Percentiles rank a stretch among this genome's conserved stretches.
Conservation (phyloP, 30 jellyfish, hydroid and myxozoan species). For the Mastigias papua region DNA sequence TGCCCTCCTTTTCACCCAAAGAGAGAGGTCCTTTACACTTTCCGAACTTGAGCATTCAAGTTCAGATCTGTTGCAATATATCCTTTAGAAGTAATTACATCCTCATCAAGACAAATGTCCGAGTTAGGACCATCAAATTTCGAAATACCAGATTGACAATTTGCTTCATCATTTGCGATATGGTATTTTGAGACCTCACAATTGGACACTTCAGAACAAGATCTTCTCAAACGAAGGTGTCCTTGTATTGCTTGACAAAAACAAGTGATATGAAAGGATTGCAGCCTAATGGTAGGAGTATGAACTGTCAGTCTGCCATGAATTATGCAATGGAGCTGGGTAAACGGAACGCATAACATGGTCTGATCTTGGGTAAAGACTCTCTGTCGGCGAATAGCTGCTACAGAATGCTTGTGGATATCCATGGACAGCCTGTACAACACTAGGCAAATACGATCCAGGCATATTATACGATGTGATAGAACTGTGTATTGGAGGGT, state of each 20-base stretch:
- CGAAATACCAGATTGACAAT: no score
- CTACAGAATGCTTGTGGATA: slow-evolving; percentile 76
- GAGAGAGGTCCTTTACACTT: no score
- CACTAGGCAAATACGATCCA: slow-evolving; percentile 55
- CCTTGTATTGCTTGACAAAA: neutral
- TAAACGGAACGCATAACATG: slow-evolving; percentile 66
- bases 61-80: no score
- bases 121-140: no score
- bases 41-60: no score
- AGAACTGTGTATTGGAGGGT: slow-evolving; percentile 84
- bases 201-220: no score
- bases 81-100: no score
- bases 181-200: no score
- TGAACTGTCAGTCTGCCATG: slow-evolving; percentile 80
- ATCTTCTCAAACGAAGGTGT: no score
- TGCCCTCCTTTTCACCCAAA: no score
- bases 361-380: slow-evolving; percentile 74
- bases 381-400: slow-evolving; percentile 80
- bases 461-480: slow-evolving; percentile 67
- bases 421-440: slow-evolving; percentile 70
- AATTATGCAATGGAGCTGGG: slow-evolving; percentile 73
- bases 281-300: slow-evolving; percentile 69
- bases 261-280: neutral
- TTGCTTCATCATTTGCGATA: no score
- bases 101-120: no score